Percentiles rank a stretch among this genome's conserved stretches.
These are phyloP conservation scores for Pristionchus maxplancki DNA, from an alignment of 2,888 invertebrate genomes.

Conservation along the genomic window DNA sequence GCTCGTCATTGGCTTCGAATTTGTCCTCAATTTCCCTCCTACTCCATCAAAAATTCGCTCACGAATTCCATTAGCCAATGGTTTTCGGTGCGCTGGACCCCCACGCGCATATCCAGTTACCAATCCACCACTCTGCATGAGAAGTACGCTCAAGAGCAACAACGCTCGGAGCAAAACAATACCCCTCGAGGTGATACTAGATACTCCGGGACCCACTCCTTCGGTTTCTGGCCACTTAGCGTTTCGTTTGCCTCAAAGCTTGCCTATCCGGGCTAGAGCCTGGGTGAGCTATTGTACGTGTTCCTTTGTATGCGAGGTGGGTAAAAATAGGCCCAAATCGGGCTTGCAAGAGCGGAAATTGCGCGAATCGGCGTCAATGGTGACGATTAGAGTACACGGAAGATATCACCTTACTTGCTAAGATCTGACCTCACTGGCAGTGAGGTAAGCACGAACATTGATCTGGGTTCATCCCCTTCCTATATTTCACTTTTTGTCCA, in stretches of 20 bases:
- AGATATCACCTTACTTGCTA: not conserved
- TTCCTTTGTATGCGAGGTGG: no score
- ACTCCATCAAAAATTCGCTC: not conserved
- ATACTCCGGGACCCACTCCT: no score
- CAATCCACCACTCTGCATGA: not conserved
- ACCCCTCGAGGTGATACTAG: no score
- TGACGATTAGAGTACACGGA: not conserved
- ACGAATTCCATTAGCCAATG: not conserved
- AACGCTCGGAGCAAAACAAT: no score
- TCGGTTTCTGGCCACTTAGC: no score
- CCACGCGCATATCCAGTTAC: not conserved
- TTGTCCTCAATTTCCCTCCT: not conserved
- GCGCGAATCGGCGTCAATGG: not conserved
- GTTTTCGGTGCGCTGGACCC: not conserved
- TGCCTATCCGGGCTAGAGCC: no score
- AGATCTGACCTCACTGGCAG: not conserved
- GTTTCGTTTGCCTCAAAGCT: no score
- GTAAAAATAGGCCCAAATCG: no score
- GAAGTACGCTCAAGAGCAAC: no score
- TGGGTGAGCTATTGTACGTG: no score
- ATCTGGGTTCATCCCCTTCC: no score
- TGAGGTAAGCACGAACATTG: not conserved
- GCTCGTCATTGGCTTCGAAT: not conserved
- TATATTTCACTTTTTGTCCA: not conserved
- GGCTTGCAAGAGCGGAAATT: not conserved